Percentiles rank a stretch among this genome's conserved stretches.
phyloP scores from a whole-genome alignment of 1,140 invertebrate species.

The Atopsyche davidsoni region DNA sequence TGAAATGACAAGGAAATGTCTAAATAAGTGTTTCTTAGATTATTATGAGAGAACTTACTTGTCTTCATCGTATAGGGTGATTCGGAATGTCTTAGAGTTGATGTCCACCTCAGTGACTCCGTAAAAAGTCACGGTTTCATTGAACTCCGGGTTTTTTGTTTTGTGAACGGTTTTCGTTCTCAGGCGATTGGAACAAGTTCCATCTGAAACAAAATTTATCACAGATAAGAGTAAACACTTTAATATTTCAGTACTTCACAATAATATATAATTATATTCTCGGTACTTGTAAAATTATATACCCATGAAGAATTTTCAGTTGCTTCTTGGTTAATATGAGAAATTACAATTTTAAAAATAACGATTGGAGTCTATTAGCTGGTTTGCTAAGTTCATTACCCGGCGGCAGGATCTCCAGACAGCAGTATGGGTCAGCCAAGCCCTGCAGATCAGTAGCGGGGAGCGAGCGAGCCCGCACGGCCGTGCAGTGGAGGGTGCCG shows the following conservation, averaged over 20 bases:
- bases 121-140: constrained; percentile 87
- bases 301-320: too few relatives aligned
- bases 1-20: too few relatives aligned
- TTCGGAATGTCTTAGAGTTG: constrained; percentile 63
- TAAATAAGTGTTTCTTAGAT: too few relatives aligned
- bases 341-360: background rate
- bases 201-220: constrained; percentile 43
- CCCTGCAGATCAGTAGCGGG: constrained; percentile 85
- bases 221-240: too few relatives aligned
- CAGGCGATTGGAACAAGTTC: constrained; percentile 63
- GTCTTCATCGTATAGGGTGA: constrained; percentile 75
- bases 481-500: constrained; percentile 71
- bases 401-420: constrained; percentile 76
- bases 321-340: too few relatives aligned
- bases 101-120: constrained; percentile 79
- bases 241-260: too few relatives aligned
- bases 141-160: constrained; percentile 89
- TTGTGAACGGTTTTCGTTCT: constrained; percentile 87
- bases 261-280: too few relatives aligned
- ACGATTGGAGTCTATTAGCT: background rate
- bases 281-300: too few relatives aligned
- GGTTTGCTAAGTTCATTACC: constrained; percentile 44
- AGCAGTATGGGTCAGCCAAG: constrained; percentile 87
- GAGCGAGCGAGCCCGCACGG: constrained; percentile 67
- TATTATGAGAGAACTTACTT: constrained; percentile 66